phyloP scores from a whole-genome alignment of 2,888 invertebrate species.

The Agrochola lychnidis region DNA sequence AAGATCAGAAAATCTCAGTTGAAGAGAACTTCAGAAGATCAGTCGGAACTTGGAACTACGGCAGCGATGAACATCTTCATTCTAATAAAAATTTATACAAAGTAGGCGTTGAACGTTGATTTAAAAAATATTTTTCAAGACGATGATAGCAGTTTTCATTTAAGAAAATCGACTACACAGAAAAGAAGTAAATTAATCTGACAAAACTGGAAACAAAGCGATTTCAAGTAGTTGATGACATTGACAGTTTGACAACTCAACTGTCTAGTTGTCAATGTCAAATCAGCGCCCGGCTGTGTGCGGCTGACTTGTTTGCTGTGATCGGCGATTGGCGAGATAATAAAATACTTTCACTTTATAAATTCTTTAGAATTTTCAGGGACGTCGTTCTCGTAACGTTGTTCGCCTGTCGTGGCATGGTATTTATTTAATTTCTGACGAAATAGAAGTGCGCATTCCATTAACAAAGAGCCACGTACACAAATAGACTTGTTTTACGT shows the following conservation, averaged over 20 bases:
- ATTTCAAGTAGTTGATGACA: not conserved
- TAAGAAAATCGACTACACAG: not conserved
- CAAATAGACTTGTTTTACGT: slow-evolving; percentile 31
- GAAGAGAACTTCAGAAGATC: not conserved
- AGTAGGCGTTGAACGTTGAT: not conserved
- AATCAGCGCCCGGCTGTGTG: not conserved
- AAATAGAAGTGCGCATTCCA: slow-evolving; percentile 28
- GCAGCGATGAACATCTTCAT: not conserved
- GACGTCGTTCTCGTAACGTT: slow-evolving; percentile 43
- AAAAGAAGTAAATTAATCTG: not conserved
- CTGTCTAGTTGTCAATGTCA: slow-evolving; percentile 21
- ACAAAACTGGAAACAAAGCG: not conserved
- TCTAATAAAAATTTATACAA: not conserved
- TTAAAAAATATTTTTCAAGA: not conserved
- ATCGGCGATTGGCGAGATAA: slow-evolving; percentile 24
- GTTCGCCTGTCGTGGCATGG: slow-evolving; percentile 29
- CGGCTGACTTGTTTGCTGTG: not conserved
- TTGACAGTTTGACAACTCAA: not conserved
- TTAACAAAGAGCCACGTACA: slow-evolving; percentile 52
- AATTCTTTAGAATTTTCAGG: slow-evolving; percentile 54
- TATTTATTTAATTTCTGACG: slow-evolving; percentile 46
- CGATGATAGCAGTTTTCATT: no score
- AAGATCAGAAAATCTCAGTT: not conserved
- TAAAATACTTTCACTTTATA: slow-evolving; percentile 66
- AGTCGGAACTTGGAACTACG: not conserved